phyloP scores from a whole-genome alignment of 2,113 vertebrate species.

The Pagrus major region DNA sequence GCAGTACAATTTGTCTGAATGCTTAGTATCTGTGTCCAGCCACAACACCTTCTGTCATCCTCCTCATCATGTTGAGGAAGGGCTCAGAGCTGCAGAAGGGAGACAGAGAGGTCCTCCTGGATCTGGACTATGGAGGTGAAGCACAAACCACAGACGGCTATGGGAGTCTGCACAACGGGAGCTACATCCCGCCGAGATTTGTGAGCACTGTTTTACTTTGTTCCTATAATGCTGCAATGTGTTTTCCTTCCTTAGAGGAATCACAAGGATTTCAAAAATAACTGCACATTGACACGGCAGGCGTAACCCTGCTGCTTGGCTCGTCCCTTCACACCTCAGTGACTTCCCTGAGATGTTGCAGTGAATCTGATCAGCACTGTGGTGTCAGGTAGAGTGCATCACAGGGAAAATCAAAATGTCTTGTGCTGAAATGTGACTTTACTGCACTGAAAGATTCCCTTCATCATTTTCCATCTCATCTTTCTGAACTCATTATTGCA shows the following conservation, averaged over 20 bases:
- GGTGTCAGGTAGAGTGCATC: background rate
- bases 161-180: slow-evolving; percentile 78
- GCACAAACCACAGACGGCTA: slow-evolving; percentile 73
- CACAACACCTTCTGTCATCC: slow-evolving; percentile 8
- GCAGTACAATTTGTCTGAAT: slow-evolving; percentile 3
- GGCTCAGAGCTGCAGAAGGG: slow-evolving; percentile 64
- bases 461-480: slow-evolving; percentile 23
- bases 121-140: slow-evolving; percentile 72
- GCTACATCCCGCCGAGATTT: slow-evolving; percentile 78
- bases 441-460: slow-evolving; percentile 5
- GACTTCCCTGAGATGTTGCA: slow-evolving; percentile 33
- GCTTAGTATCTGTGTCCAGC: slow-evolving; percentile 11
- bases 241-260: background rate
- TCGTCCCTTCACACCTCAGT: slow-evolving; percentile 35
- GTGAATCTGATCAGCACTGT: background rate
- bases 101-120: slow-evolving; percentile 81
- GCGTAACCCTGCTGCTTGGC: background rate
- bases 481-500: slow-evolving; percentile 46
- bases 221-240: background rate
- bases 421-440: background rate
- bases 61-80: slow-evolving; percentile 80
- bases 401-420: background rate
- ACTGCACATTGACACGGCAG: background rate
- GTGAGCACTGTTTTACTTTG: slow-evolving; percentile 74
- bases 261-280: background rate